Percentiles rank a stretch among this genome's conserved stretches.
These are phyloP conservation scores for mouse (Mus musculus) DNA, from an alignment of 2,113 vertebrate species.

Conservation along the genomic window GRCm39 chr7:71229501-71230000, in stretches of 20 bases:
- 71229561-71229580: not conserved
- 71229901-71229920: not conserved
- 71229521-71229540: not conserved
- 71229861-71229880: not conserved
- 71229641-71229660: constrained; percentile 55
- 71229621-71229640: constrained; percentile 22
- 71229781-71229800: constrained; percentile 55
- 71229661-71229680: constrained; percentile 73
- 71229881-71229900: not conserved
- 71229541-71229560: too few relatives aligned
- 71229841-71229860: not conserved
- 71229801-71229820: constrained; percentile 60
- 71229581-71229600: not conserved
- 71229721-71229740: constrained; percentile 60
- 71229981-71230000: too few relatives aligned
- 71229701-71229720: constrained; percentile 53
- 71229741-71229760: not conserved
- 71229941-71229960: too few relatives aligned
- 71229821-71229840: not conserved
- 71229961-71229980: too few relatives aligned
- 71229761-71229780: constrained; percentile 71
- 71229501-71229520: not conserved
- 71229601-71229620: not conserved
- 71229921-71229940: not conserved
- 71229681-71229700: constrained; percentile 73